A percentile compares a stretch with the other conserved stretches of the same genome.
These are phyloP conservation scores for Setipinna tenuifilis DNA, from an alignment of 2,797 vertebrate genomes.

Conservation along the genomic window DNA sequence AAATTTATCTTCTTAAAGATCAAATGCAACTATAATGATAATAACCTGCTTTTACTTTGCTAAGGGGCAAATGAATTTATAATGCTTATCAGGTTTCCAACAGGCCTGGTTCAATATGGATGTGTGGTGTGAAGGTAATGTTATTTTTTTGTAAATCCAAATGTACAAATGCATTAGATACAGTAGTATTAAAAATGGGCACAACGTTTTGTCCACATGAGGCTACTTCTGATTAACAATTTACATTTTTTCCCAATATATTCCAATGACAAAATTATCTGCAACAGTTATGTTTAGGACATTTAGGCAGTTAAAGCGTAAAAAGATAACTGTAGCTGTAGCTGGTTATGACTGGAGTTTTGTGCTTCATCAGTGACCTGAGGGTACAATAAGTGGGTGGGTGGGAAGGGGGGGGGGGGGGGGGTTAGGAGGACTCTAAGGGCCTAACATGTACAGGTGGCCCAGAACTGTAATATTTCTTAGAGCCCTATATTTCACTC, in stretches of 20 bases:
- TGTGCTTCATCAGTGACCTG: not conserved
- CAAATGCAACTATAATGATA: not conserved
- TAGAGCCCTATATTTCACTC: too few species aligned
- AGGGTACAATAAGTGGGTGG: not conserved
- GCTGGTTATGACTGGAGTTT: not conserved
- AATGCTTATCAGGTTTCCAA: not conserved
- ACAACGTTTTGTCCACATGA: not conserved
- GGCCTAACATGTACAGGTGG: too few species aligned
- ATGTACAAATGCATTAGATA: too few species aligned
- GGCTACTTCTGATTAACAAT: not conserved
- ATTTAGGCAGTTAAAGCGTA: not conserved
- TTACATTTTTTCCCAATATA: not conserved
- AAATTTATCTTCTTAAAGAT: not conserved
- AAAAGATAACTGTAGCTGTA: not conserved
- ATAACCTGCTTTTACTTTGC: slow-evolving; percentile 1
- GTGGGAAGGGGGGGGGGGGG: not conserved
- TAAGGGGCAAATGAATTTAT: not conserved
- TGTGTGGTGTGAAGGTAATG: not conserved
- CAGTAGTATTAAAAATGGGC: not conserved
- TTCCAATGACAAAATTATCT: not conserved
- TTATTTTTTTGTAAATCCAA: not conserved
- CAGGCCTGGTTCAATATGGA: not conserved
- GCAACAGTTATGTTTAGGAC: not conserved
- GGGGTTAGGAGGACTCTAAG: too few species aligned
- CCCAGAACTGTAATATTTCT: too few species aligned